phyloP scores from a whole-genome alignment of 1,140 invertebrate species.

The Trichonephila inaurata region DNA sequence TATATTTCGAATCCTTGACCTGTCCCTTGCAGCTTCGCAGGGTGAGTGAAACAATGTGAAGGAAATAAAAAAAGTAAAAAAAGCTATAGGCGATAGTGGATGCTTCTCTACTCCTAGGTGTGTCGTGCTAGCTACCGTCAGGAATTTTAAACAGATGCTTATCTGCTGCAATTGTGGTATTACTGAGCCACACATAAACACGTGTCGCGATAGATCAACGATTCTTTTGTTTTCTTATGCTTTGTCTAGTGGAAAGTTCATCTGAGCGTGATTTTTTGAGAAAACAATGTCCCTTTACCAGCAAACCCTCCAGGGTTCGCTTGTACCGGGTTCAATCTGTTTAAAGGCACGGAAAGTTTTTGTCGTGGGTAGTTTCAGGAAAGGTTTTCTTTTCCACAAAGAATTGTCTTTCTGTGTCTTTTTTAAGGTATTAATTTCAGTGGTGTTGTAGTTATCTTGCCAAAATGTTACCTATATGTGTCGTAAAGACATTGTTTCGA shows the following conservation, averaged over 20 bases:
- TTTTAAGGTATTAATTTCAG: neutral
- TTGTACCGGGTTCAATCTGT: neutral
- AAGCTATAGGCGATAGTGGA: neutral
- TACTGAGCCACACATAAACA: slow-evolving; percentile 18
- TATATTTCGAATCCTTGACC: neutral
- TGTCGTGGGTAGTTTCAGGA: neutral
- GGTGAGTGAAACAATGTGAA: neutral
- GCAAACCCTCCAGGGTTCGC: neutral
- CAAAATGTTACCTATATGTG: no score
- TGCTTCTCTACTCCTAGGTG: neutral
- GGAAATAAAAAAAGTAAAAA: no score
- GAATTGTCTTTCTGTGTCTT: neutral
- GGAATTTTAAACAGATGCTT: slow-evolving; percentile 52
- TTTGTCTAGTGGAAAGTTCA: slow-evolving; percentile 48
- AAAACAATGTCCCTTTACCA: neutral
- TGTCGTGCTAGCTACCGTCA: neutral
- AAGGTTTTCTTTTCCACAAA: neutral
- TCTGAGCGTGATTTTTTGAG: slow-evolving; percentile 22
- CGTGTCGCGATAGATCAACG: slow-evolving; percentile 6
- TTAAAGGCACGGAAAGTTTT: neutral
- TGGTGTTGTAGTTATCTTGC: no score
- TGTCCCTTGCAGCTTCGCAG: neutral
- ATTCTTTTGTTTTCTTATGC: slow-evolving; percentile 47
- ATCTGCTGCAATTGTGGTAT: neutral
- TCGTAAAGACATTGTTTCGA: no score